Evolutionary conservation across 2,113 vertebrate genomes (phyloP), one percentile per base, ranked within the genome.

Genomic region (Morone saxatilis): DNA sequence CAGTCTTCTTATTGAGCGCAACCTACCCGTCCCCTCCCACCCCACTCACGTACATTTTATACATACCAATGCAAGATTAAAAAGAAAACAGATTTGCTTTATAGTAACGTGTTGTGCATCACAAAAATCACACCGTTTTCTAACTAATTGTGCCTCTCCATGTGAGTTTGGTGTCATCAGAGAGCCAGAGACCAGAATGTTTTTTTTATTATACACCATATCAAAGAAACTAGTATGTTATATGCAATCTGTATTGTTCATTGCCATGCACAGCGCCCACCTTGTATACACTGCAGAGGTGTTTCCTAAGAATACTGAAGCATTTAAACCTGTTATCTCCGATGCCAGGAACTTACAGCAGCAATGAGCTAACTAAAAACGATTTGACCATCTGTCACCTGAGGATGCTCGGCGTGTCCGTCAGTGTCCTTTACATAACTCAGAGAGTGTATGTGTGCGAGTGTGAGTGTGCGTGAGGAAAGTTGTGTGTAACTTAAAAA

Each of bases 271-370:
- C 76, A 68, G 68, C 19, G 45, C 48, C 38, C 85, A 86, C 71
- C 59, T 66, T 56, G 48, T 63, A 25, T 12, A 41, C 74, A 45
- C 43, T 54, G 86, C 80, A 85, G 72, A 81, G 74, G 66, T 85
- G 89, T 85, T 62, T 85, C 65, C 66, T 60, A 50, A 83, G 59
- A 75, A 59, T 48, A 69, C 78, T 54, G 53, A 86, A 90, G 88
- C 89, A 89, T 91, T 88, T 90, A 89, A 81, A 84, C 48, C 74
- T 54, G 81, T 75, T 81, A 22, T 83, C 79, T 63, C 57, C 1
- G 47, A 71, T 62, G 81, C 84, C 76, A 78, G 79, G 72, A 80
- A 76, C 73, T 11, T 54, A 40, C 51, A 36, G 84, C 7, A 25
- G 57, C 22, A 5, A 70, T 38, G 40, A 81, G 74, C 74, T 57